Conservation (phyloP, 2,888 invertebrate species). For the Villa cingulata region DNA sequence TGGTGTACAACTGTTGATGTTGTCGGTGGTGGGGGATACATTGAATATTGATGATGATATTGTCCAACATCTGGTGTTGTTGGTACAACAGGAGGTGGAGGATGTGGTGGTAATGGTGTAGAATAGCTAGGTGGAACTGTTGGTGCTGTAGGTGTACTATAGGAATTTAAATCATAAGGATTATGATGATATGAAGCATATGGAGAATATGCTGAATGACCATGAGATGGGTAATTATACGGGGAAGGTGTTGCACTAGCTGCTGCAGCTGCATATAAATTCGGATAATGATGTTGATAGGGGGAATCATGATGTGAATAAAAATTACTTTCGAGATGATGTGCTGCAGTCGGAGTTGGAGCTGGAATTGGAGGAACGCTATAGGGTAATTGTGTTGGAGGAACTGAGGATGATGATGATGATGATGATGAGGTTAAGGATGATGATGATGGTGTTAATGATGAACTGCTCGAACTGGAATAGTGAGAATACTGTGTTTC, state of each 20-base stretch:
- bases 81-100: not conserved
- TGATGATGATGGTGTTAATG: not conserved
- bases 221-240: conserved; percentile 7
- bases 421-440: no score
- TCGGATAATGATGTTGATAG: conserved; percentile 5
- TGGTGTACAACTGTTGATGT: not conserved
- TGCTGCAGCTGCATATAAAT: conserved; percentile 4
- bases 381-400: not conserved
- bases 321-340: conserved; percentile 4
- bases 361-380: not conserved
- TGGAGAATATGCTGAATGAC: conserved; percentile 6
- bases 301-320: conserved; percentile 2
- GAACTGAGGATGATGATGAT: no score
- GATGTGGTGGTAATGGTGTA: not conserved
- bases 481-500: not conserved
- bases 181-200: conserved; percentile 26
- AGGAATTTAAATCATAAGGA: conserved; percentile 26
- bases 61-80: not conserved
- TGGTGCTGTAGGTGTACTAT: conserved; percentile 1
- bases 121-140: not conserved
- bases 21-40: not conserved
- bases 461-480: not conserved
- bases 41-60: conserved; percentile 3
- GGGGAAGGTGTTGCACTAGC: conserved; percentile 1
- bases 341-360: no score